Evolutionary conservation across 2,888 invertebrate species (phyloP).

Genomic region (Drosophila rubida): DNA sequence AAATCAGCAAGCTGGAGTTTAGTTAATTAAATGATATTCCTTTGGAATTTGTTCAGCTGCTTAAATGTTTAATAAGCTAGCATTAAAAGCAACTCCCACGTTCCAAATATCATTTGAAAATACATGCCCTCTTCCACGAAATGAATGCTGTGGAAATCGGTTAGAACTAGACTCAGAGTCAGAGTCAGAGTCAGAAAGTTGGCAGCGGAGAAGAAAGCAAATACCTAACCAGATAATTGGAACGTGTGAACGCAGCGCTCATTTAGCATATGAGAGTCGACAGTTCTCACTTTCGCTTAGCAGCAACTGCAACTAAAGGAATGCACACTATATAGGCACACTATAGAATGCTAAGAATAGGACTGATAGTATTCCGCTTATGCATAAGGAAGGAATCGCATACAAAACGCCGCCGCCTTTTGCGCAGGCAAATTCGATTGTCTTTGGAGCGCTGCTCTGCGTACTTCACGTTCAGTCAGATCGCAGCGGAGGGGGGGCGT

Average conservation of each 20-base stretch:
- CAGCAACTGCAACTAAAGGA: background rate
- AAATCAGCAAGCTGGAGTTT: background rate
- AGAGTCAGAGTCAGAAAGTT: constrained; percentile 22
- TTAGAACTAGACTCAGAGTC: no score
- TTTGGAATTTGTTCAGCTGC: background rate
- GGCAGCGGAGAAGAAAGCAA: constrained; percentile 39
- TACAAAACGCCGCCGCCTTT: constrained; percentile 55
- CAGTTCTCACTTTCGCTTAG: constrained; percentile 45
- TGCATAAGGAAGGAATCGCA: constrained; percentile 9
- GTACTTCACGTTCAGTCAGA: constrained; percentile 5
- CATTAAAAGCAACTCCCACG: constrained; percentile 33
- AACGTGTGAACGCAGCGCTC: constrained; percentile 41
- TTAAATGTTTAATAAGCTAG: background rate
- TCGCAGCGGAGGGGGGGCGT: background rate
- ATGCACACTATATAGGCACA: background rate
- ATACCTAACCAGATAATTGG: constrained; percentile 40
- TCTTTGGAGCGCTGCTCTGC: constrained; percentile 9
- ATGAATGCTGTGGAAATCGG: constrained; percentile 31
- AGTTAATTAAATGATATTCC: background rate
- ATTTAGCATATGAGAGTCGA: constrained; percentile 1
- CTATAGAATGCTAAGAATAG: constrained; percentile 34
- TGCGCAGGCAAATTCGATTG: constrained; percentile 41
- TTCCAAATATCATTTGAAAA: constrained; percentile 38
- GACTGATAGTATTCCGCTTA: constrained; percentile 3
- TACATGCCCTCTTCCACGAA: background rate